A percentile compares a stretch with the other conserved stretches of the same genome.
These are phyloP conservation scores for Drosophila eohydei DNA, from an alignment of 2,888 invertebrate species.

Conservation along the genomic window DNA sequence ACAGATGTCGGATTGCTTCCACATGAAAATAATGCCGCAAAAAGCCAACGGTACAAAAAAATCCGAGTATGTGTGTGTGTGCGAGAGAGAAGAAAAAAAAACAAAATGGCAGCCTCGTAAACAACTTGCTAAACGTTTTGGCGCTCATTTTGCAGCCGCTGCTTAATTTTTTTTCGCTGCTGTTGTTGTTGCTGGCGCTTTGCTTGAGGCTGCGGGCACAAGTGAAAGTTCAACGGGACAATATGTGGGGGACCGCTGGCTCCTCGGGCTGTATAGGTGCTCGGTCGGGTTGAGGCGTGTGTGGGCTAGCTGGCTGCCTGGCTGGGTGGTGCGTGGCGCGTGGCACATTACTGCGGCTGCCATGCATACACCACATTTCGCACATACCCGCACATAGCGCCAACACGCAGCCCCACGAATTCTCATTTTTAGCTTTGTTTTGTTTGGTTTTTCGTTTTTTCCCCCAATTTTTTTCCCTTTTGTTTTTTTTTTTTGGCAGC, in stretches of 20 bases:
- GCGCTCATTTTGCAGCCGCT: conserved; percentile 76
- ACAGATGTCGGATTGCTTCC: conserved; percentile 58
- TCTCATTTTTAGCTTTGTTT: conserved; percentile 49
- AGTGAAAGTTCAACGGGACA: conserved; percentile 71
- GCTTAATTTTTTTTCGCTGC: conserved; percentile 62
- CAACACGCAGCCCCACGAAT: conserved; percentile 14
- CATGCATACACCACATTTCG: conserved; percentile 66
- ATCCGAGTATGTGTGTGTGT: conserved; percentile 3
- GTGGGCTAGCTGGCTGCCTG: neutral
- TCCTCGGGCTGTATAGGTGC: conserved; percentile 12
- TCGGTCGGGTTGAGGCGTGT: conserved; percentile 12
- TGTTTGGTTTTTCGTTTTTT: conserved; percentile 32
- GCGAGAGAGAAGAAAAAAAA: conserved; percentile 17
- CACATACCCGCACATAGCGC: conserved; percentile 41
- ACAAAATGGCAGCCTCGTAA: conserved; percentile 70
- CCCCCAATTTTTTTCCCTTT: conserved; percentile 33
- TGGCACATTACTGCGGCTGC: conserved; percentile 44
- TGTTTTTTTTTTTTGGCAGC: conserved; percentile 49
- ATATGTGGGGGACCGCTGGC: conserved; percentile 43
- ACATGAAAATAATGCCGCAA: conserved; percentile 31
- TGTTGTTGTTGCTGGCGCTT: conserved; percentile 4
- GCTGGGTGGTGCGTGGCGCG: conserved; percentile 9
- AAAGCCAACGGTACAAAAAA: conserved; percentile 7
- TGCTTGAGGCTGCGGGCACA: conserved; percentile 61
- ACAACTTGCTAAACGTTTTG: conserved; percentile 77